Base-by-base conservation (phyloP, 2,888 invertebrate genomes). In the Hymenopus coronatus region DNA sequence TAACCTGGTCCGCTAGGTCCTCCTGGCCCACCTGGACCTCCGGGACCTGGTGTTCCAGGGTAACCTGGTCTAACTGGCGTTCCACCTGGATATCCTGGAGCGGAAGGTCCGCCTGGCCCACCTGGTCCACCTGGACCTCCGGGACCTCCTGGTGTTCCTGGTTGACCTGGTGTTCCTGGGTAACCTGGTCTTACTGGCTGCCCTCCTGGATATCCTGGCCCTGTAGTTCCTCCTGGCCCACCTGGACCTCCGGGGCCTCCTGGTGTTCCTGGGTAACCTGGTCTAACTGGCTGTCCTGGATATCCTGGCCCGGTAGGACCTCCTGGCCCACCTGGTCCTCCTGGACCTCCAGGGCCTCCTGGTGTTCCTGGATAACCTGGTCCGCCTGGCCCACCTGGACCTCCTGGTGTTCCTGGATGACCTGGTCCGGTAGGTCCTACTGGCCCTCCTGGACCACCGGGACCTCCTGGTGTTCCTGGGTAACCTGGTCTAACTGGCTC, bases 261-360 rank as follows among this genome's bases (percentile, higher is more conserved):
- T 81, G 85, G 89, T 6, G 82, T 82, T 40, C 91, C 91, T 40
- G 92, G 91, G 14, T 82, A 70, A 40, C 90, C 90, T 8, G 91
- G 91, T 12, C 86, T 83, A 33, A 91, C 89, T 28, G 91, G 91
- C 30, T 82, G 84, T 84, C 91, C 92, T n/a, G 93, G 94, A 0
- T 93, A 92, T 84, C 93, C 93, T 9, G 94, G 93, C 2, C 91
- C 30, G 85, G 88, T 27, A 85, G 89, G 88, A 87, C 90, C 84
- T 90, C 91, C 88, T 90, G 90, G 84, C 27, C 83, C 40, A n/a
- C 89, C 90, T 46, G 90, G 90, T 84, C 90, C 91, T 54, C 54
- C 89, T 70, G 87, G 89, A n/a, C 89, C 54, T 70, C 90, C 89
- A 40, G 88, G 90, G 3, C 82, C 70, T 28, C 90, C 90, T 14